A percentile compares a stretch with the other conserved stretches of the same genome.
These are phyloP conservation scores for Drosophila tani DNA, from an alignment of 1,140 invertebrate genomes.

Conservation along the genomic window DNA sequence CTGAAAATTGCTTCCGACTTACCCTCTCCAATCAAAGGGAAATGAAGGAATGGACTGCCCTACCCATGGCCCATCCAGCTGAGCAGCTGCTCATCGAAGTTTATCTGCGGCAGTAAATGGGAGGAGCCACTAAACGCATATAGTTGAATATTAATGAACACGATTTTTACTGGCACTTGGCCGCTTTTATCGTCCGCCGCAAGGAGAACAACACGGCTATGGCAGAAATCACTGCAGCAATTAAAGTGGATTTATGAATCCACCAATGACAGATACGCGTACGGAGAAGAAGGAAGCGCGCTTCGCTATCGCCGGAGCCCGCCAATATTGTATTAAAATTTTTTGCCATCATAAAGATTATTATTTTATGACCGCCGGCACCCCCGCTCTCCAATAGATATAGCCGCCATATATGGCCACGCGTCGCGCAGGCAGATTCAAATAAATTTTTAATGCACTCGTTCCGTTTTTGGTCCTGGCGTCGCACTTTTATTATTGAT, in stretches of 20 bases:
- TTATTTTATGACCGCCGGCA: slow-evolving; percentile 70
- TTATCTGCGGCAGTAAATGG: slow-evolving; percentile 66
- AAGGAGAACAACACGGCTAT: slow-evolving; percentile 54
- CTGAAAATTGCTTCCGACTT: not conserved
- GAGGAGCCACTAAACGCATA: slow-evolving; percentile 48
- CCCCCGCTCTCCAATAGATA: slow-evolving; percentile 2
- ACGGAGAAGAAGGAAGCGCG: slow-evolving; percentile 32
- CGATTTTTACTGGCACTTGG: slow-evolving; percentile 71
- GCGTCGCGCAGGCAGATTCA: slow-evolving; percentile 79
- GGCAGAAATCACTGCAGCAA: slow-evolving; percentile 77
- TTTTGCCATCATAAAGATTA: slow-evolving; percentile 79
- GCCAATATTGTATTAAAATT: slow-evolving; percentile 81
- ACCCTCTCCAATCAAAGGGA: not conserved
- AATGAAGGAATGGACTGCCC: not conserved
- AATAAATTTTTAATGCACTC: slow-evolving; percentile 83
- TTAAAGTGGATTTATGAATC: slow-evolving; percentile 82
- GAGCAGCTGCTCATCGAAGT: slow-evolving; percentile 42
- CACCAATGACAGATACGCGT: slow-evolving; percentile 57
- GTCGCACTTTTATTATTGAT: slow-evolving; percentile 83
- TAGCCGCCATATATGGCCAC: slow-evolving; percentile 44
- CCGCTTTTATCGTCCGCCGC: slow-evolving; percentile 56
- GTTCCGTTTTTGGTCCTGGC: slow-evolving; percentile 55
- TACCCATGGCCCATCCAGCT: not conserved
- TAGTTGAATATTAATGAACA: slow-evolving; percentile 81
- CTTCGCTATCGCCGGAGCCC: slow-evolving; percentile 9